Base-by-base conservation (phyloP, 2,797 vertebrate genomes). In the Phataginus tetradactyla region DNA sequence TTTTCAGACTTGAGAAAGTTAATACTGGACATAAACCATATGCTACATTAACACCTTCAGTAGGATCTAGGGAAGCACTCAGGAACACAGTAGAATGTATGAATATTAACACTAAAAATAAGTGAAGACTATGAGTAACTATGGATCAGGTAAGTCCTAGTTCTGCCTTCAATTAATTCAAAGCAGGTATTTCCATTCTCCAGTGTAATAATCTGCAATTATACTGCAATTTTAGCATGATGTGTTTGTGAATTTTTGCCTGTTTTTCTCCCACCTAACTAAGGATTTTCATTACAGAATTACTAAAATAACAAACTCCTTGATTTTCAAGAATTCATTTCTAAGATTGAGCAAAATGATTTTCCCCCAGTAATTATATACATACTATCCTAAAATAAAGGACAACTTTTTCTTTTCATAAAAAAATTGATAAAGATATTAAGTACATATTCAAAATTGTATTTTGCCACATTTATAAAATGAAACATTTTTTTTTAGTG, bases 301-400 rank as follows among this genome's bases (percentile, higher is more conserved):
- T 93, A 90, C 53, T 69, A 61, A 84, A 84, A 91, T 68, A 7
- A 88, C 61, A 25, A 66, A 45, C 18, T 66, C 15, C 55, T 79
- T 86, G 25, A 71, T 81, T 81, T 92, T 96, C 59, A 97, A 85
- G 21, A 71, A 90, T 81, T 86, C 42, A 77, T 39, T 89, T 89
- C 72, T 91, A 88, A 93, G 32, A 90, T 14, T 81, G 4, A 90
- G 21, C 8, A 90, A 80, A 42, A 57, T 21, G 42, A 63, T 96
- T 86, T 84, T 21, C 34, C 32, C 23, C 42, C 55, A 14, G 10
- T 69, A 88, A 84, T 55, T 79, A 91, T 2, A 49, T 12, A 64
- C 3, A 64, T 17, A 55, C 29, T 57, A 63, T 71, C 23, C 51
- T 64, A 88, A 86, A 95, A 77, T 68, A 80, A 90, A 86, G 69